A percentile compares a stretch with the other conserved stretches of the same genome.
Conservation (phyloP, 2,888 invertebrate genomes). For the Dasypolia templi region DNA sequence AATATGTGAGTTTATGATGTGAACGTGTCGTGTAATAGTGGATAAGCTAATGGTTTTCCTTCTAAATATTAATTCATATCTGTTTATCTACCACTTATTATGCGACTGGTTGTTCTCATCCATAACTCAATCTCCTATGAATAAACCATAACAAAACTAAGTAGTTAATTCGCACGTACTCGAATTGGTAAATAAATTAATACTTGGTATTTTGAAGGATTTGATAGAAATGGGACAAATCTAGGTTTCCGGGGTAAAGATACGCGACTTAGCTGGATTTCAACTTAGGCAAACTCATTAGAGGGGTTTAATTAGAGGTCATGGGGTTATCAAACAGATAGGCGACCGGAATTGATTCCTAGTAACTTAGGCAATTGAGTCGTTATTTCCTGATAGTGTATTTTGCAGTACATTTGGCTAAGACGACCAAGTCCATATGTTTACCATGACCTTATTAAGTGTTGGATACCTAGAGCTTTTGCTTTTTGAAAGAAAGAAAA, state of each 20-base stretch:
- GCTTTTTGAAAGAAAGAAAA: too few relatives aligned
- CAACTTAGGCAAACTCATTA: constrained; percentile 46
- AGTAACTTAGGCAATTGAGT: constrained; percentile 27
- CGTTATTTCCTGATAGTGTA: constrained; percentile 14
- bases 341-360: constrained; percentile 41
- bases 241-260: constrained; percentile 15
- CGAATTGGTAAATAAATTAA: constrained; percentile 23
- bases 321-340: constrained; percentile 48
- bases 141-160: constrained; percentile 14
- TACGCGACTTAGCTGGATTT: constrained; percentile 36
- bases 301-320: constrained; percentile 48
- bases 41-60: background rate
- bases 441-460: background rate
- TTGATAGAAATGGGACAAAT: constrained; percentile 20
- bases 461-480: background rate
- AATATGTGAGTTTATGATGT: too few relatives aligned
- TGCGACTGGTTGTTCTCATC: constrained; percentile 1
- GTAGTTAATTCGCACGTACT: constrained; percentile 6
- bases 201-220: constrained; percentile 12
- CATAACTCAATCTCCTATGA: constrained; percentile 25
- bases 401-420: background rate
- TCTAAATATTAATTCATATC: background rate
- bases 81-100: constrained; percentile 1
- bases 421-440: background rate
- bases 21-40: background rate